Percentiles rank a stretch among this genome's conserved stretches.
phyloP scores from a whole-genome alignment of 2,113 vertebrate genomes.

The Dipodomys merriami region DNA sequence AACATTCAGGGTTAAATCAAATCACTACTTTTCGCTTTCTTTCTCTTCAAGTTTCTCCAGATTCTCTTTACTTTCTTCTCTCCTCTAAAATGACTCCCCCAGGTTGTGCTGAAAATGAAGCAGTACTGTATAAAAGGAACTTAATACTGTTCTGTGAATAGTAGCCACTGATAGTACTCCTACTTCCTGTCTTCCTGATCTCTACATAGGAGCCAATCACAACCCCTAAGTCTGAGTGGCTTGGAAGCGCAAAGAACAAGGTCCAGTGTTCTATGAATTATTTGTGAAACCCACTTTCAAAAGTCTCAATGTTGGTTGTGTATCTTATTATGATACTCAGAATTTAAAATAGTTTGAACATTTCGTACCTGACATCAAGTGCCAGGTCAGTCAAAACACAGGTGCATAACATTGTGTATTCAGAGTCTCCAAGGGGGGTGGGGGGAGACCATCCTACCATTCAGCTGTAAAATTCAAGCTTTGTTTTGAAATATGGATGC shows the following conservation, averaged over 20 bases:
- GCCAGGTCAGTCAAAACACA: neutral
- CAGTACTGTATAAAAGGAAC: neutral
- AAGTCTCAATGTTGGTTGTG: too few species aligned
- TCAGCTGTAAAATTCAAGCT: neutral
- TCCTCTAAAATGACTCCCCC: neutral
- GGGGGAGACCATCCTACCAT: neutral
- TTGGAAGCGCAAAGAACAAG: neutral
- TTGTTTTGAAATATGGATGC: neutral
- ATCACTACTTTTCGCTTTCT: neutral
- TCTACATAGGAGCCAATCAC: neutral
- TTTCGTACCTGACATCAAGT: neutral
- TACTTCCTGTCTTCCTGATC: neutral
- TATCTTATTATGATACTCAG: neutral
- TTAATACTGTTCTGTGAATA: neutral
- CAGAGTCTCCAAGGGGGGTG: too few species aligned
- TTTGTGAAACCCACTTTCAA: neutral
- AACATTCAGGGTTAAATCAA: neutral
- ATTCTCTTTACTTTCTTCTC: neutral
- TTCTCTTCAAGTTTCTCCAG: neutral
- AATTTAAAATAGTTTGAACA: neutral
- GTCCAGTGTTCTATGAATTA: neutral
- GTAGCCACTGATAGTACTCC: neutral
- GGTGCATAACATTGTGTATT: neutral
- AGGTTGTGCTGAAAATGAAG: neutral
- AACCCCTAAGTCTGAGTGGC: too few species aligned